Evolutionary conservation across 2,888 invertebrate species (phyloP).

Genomic region (Trypoxylon attenuatum): DNA sequence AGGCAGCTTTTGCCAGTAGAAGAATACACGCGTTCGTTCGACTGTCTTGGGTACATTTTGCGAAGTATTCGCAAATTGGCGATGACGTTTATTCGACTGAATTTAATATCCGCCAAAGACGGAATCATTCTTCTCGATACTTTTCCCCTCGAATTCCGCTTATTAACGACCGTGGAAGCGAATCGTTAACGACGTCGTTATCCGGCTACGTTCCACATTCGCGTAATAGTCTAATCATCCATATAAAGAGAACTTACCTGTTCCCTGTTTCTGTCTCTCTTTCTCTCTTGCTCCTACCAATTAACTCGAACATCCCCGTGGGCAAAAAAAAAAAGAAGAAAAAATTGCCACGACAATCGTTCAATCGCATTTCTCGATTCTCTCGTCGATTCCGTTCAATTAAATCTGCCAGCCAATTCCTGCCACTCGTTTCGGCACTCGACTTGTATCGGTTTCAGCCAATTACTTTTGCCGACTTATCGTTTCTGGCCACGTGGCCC

Average conservation of each 20-base stretch:
- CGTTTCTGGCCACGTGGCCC: slow-evolving; percentile 51
- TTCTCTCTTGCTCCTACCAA: slow-evolving; percentile 28
- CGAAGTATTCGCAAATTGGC: too few relatives aligned
- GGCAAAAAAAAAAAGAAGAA: too few relatives aligned
- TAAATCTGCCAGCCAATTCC: slow-evolving; percentile 48
- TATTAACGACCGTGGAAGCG: slow-evolving; percentile 13
- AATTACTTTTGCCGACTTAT: slow-evolving; percentile 57
- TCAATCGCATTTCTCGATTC: background rate
- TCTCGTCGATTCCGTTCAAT: slow-evolving; percentile 54
- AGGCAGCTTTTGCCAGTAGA: too few relatives aligned
- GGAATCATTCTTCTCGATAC: background rate
- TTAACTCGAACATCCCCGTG: slow-evolving; percentile 19
- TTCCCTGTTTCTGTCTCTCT: background rate
- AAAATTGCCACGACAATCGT: slow-evolving; percentile 36
- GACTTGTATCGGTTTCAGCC: slow-evolving; percentile 66
- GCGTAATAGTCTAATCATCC: slow-evolving; percentile 45
- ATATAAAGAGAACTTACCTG: slow-evolving; percentile 38
- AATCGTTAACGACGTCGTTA: slow-evolving; percentile 40
- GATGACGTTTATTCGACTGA: too few relatives aligned
- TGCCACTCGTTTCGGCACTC: slow-evolving; percentile 50
- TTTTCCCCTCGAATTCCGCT: slow-evolving; percentile 2
- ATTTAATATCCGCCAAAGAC: too few relatives aligned
- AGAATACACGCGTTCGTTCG: too few relatives aligned
- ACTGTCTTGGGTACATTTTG: too few relatives aligned
- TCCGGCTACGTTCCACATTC: slow-evolving; percentile 14